Conservation (phyloP, 2,888 invertebrate genomes). For the Nineta flava region DNA sequence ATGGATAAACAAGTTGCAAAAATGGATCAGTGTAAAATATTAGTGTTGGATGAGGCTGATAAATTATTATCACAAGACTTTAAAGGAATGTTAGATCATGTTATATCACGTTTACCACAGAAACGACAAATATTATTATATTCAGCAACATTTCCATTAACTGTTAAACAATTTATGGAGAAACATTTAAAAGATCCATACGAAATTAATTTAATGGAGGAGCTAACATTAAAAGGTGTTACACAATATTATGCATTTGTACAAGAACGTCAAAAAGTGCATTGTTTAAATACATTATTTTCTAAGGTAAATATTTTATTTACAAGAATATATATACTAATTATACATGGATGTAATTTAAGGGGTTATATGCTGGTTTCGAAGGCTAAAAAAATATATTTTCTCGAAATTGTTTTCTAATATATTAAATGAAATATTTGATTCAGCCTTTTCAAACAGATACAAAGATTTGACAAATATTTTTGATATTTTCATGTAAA, state of each 20-base stretch:
- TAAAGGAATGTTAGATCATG: conserved; percentile 95
- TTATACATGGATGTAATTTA: background rate
- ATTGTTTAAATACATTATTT: conserved; percentile 98
- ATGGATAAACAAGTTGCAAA: conserved; percentile 92
- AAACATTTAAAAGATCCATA: conserved; percentile 96
- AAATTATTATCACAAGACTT: conserved; percentile 98
- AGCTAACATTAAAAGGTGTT: conserved; percentile 95
- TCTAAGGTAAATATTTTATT: conserved; percentile 59
- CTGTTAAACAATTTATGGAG: conserved; percentile 97
- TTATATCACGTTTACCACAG: conserved; percentile 83
- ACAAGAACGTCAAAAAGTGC: conserved; percentile 98
- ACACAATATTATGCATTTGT: conserved; percentile 99
- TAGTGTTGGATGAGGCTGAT: conserved; percentile 98
- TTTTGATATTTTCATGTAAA: too few species aligned
- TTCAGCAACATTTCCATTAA: conserved; percentile 97
- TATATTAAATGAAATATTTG: too few species aligned
- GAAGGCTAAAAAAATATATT: background rate
- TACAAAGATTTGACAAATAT: too few species aligned
- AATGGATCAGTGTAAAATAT: conserved; percentile 89
- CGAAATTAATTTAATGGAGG: conserved; percentile 99
- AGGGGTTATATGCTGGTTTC: background rate
- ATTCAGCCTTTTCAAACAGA: too few species aligned
- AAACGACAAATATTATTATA: conserved; percentile 96
- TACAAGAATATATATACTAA: background rate
- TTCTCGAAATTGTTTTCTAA: background rate